These are phyloP conservation scores for Dasyornis broadbenti DNA, from an alignment of 2,113 vertebrate genomes.

Conservation along the genomic window DNA sequence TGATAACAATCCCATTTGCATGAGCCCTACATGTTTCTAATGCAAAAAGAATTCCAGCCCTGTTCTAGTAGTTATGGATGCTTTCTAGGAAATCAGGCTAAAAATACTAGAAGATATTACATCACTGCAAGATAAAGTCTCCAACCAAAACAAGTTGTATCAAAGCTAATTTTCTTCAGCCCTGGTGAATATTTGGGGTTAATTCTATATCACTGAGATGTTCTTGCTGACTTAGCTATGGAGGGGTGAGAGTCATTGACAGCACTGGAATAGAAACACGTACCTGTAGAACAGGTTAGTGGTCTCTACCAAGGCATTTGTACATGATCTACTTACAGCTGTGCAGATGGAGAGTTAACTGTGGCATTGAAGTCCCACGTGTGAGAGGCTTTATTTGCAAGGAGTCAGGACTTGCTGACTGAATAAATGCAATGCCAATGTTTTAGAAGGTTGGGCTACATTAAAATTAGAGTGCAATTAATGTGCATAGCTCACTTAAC, in stretches of 20 bases:
- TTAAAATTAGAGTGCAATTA: not conserved
- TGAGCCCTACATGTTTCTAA: not conserved
- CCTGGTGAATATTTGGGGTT: not conserved
- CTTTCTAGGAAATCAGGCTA: not conserved
- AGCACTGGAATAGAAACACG: not conserved
- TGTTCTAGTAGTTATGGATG: not conserved
- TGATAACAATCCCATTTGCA: not conserved
- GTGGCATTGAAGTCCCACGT: not conserved
- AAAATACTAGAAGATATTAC: not conserved
- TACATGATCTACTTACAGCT: not conserved
- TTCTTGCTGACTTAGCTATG: not conserved
- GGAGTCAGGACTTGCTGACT: not conserved
- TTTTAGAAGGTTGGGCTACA: not conserved
- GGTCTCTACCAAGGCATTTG: not conserved
- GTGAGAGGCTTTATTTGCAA: not conserved
- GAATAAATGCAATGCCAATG: not conserved
- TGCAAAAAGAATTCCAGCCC: not conserved
- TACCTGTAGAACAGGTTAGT: not conserved
- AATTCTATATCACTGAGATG: not conserved
- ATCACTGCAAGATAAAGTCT: not conserved
- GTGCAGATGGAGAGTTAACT: not conserved
- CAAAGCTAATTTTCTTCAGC: not conserved
- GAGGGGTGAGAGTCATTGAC: not conserved
- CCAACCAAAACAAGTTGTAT: not conserved
- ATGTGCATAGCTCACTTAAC: not conserved